Percentiles rank a stretch among this genome's conserved stretches.
Evolutionary conservation across 2,888 invertebrate genomes (phyloP).

Genomic region (Rosalia funebris): DNA sequence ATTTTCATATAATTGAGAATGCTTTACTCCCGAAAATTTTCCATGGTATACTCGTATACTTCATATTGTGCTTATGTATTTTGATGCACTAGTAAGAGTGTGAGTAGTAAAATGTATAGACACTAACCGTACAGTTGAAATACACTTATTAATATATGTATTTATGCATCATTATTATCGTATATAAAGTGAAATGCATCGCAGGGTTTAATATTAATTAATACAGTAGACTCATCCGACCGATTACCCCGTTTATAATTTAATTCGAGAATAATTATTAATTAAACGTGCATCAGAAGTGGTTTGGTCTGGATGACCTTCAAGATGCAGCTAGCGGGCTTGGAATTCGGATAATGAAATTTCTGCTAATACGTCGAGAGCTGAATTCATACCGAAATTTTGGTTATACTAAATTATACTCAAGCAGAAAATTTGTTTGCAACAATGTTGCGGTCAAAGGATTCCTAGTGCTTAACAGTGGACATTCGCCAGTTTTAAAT

Average conservation of each 20-base stretch:
- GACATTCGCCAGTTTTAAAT: slow-evolving; percentile 1
- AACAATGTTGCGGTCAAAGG: slow-evolving; percentile 27
- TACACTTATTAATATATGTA: too few relatives aligned
- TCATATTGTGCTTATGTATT: too few relatives aligned
- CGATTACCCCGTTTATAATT: slow-evolving; percentile 23
- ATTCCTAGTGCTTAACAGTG: slow-evolving; percentile 11
- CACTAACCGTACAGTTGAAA: too few relatives aligned
- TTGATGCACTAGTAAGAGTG: too few relatives aligned
- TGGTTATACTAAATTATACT: slow-evolving; percentile 23
- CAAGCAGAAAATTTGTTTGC: slow-evolving; percentile 19
- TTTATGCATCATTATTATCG: neutral
- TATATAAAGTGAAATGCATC: neutral
- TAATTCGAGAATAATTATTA: slow-evolving; percentile 41
- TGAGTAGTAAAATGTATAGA: too few relatives aligned
- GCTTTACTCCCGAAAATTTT: too few relatives aligned
- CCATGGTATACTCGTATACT: too few relatives aligned
- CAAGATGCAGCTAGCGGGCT: slow-evolving; percentile 39
- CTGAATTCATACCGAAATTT: slow-evolving; percentile 22
- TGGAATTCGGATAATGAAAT: slow-evolving; percentile 51
- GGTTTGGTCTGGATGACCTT: slow-evolving; percentile 44
- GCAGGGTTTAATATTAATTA: slow-evolving; percentile 22
- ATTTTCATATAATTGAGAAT: too few relatives aligned
- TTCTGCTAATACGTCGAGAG: slow-evolving; percentile 42
- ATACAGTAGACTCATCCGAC: slow-evolving; percentile 18
- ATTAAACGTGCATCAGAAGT: slow-evolving; percentile 44